Conservation (phyloP, 2,888 invertebrate genomes). For the Hirtodrosophila histrioides region DNA sequence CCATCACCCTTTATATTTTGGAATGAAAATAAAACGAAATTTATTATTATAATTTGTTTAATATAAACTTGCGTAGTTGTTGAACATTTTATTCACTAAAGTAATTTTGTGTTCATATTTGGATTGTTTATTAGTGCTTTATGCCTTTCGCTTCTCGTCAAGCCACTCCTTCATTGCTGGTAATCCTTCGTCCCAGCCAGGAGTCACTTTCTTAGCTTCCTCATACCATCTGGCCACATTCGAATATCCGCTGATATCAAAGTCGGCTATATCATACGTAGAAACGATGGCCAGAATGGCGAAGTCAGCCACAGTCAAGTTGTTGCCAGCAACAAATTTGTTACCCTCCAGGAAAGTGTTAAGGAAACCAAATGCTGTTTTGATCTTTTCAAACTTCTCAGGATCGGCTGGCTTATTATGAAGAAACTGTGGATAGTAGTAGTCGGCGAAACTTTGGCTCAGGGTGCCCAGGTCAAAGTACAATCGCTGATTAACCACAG, state of each 20-base stretch:
- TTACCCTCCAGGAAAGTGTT: constrained; percentile 11
- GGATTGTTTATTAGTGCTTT: background rate
- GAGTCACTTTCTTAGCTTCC: constrained; percentile 87
- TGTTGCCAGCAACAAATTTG: constrained; percentile 87
- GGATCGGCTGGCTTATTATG: constrained; percentile 9
- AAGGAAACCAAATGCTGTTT: constrained; percentile 13
- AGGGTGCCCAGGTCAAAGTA: constrained; percentile 50
- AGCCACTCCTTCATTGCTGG: constrained; percentile 22
- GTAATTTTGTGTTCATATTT: too few species aligned
- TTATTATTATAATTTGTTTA: too few species aligned
- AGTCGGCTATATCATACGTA: constrained; percentile 11
- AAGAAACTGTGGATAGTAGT: constrained; percentile 16
- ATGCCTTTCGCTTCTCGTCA: background rate
- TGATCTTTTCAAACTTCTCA: constrained; percentile 13
- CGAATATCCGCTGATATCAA: constrained; percentile 15
- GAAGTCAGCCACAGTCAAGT: constrained; percentile 90
- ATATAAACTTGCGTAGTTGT: too few species aligned
- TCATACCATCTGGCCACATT: constrained; percentile 71
- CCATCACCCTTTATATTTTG: too few species aligned
- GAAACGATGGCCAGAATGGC: constrained; percentile 86
- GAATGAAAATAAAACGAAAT: too few species aligned
- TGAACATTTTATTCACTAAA: too few species aligned
- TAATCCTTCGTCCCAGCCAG: constrained; percentile 85
- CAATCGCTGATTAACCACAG: constrained; percentile 46
- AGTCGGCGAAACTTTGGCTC: constrained; percentile 23